Evolutionary conservation across 2,797 vertebrate species (phyloP), one percentile per base, ranked within the genome.

Genomic region (Myoxocephalus aenaeus): DNA sequence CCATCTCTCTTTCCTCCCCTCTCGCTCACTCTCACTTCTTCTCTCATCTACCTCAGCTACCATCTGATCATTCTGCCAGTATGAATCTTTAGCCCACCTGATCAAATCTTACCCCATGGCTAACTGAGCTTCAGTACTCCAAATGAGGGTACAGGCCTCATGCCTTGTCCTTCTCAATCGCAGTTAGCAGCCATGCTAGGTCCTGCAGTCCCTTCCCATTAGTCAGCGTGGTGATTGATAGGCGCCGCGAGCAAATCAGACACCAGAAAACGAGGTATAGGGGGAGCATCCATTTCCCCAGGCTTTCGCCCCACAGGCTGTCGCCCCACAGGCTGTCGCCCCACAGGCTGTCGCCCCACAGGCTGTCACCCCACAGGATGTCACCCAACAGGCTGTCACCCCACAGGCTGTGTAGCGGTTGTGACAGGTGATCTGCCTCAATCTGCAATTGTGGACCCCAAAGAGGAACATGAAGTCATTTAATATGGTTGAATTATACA

Each of bases 11-110:
- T 44, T 65, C 67, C 56, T 75, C 48, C 62, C 13, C 62, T 15
- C 65, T 54, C 59, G 54, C 67, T 51, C 58, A 7, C 53, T 17
- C 64, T 15, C 54, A 44, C 79, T 70, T 15, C 53, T 42, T 14
- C 80, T 82, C 82, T 87, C 73, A 84, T 82, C 76, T 70, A 56
- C 57, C 77, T 65, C 59, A 22, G 65, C 65, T 78, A 80, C 80
- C 80, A 86, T 87, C 82, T 89, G 90, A 93, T 92, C 85, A 84
- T 71, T 73, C 81, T 89, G 88, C 78, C 86, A 86, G 80, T 63
- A 62, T 70, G 78, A 87, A 87, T 91, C 80, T 82, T 65, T 66
- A 57, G 76, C 62, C 57, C 63, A 87, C 69, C 84, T 86, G 87
- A 91, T 92, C 88, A 87, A 78, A 87, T 84, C 84, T 66, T 86